These are phyloP conservation scores for Hirtodrosophila confusa DNA, from an alignment of 2,888 invertebrate species.

Conservation along the genomic window DNA sequence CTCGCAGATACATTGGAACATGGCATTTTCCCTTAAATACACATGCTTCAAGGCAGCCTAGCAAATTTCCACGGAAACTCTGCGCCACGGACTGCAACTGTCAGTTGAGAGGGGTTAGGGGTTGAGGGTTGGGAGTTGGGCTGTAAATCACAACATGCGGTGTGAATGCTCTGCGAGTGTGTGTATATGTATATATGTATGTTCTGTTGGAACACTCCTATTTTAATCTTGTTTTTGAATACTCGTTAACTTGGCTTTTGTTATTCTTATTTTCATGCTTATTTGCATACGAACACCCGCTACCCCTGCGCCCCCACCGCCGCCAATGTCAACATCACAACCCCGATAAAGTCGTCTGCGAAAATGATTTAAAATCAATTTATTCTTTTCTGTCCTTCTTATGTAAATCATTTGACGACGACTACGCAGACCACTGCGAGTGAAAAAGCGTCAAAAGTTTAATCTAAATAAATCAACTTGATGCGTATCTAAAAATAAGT, in stretches of 20 bases:
- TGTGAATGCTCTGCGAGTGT: conserved; percentile 18
- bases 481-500: conserved; percentile 71
- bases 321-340: conserved; percentile 40
- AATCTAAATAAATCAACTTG: conserved; percentile 81
- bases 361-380: conserved; percentile 83
- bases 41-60: conserved; percentile 19
- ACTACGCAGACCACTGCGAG: conserved; percentile 39
- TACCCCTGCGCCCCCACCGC: background rate
- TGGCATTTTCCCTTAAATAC: conserved; percentile 29
- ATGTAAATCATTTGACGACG: conserved; percentile 76
- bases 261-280: conserved; percentile 80
- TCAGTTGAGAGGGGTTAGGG: conserved; percentile 29
- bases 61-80: conserved; percentile 37
- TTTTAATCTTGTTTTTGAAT: conserved; percentile 80
- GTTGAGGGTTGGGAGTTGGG: too few relatives aligned
- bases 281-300: conserved; percentile 68
- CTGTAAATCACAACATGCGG: conserved; percentile 74
- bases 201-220: conserved; percentile 66
- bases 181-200: conserved; percentile 14
- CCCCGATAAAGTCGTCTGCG: conserved; percentile 55
- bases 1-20: conserved; percentile 14
- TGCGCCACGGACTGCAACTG: conserved; percentile 54
- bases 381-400: conserved; percentile 78
- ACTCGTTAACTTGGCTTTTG: conserved; percentile 80
- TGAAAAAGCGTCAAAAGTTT: conserved; percentile 58